Conservation (phyloP, 2,113 vertebrate genomes). For the Percina caprodes region DNA sequence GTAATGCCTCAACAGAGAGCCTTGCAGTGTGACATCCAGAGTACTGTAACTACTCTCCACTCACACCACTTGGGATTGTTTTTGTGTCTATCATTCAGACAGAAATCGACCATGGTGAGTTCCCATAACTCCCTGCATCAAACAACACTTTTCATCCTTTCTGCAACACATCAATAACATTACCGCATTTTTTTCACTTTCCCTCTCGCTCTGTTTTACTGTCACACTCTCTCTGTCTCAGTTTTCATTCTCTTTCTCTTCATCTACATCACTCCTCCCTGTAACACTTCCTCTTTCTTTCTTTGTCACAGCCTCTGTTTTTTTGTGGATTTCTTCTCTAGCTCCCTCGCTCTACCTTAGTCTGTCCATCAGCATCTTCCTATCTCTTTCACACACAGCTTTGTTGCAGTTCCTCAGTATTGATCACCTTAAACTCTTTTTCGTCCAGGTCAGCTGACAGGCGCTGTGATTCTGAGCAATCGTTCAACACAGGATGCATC, state of each 20-base stretch:
- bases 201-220: conserved; percentile 19
- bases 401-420: conserved; percentile 35
- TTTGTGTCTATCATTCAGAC: conserved; percentile 54
- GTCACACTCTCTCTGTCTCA: conserved; percentile 20
- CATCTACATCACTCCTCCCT: conserved; percentile 19
- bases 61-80: conserved; percentile 44
- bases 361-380: background rate
- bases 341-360: background rate
- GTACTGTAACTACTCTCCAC: conserved; percentile 37
- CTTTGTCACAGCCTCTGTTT: conserved; percentile 11
- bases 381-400: conserved; percentile 15
- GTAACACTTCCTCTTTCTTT: conserved; percentile 17
- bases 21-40: conserved; percentile 39
- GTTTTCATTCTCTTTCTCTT: conserved; percentile 19
- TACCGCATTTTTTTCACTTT: conserved; percentile 17
- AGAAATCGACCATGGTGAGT: conserved; percentile 41
- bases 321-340: background rate
- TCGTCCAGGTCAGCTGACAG: conserved; percentile 36
- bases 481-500: conserved; percentile 22
- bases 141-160: conserved; percentile 43
- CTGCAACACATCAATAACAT: conserved; percentile 57
- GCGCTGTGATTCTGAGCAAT: conserved; percentile 32
- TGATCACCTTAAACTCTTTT: conserved; percentile 47
- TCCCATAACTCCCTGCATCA: conserved; percentile 43
- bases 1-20: conserved; percentile 33